Base-by-base conservation (phyloP, 92 coral and sea anemone species). In the Siderastrea radians region DNA sequence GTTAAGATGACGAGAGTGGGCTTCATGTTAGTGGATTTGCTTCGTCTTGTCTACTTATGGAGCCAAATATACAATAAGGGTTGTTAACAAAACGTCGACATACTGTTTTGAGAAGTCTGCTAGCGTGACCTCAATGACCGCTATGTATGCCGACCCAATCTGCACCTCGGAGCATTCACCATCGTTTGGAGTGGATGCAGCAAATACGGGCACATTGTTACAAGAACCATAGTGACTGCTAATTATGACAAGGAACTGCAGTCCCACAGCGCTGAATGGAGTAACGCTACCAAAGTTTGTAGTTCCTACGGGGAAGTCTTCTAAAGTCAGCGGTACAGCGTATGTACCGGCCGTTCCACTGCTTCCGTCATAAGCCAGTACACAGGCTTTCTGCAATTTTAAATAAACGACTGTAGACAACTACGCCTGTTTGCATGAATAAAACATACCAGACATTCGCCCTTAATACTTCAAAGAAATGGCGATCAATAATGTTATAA, bases 201-300 rank as follows among this genome's bases (percentile, higher is more conserved):
- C 75, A 58, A 90, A 90, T 7, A 66, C 67, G 1, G 93, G 93
- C 43, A 67, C 71, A 70, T 88, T 73, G 87, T 43, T 8, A 57
- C 93, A 90, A 64, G 91, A 46, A 2, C 76, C 84, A 48, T 58
- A 48, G 11, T 47, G 19, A 8, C 61, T 43, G 15, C 45, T 78
- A n/a, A 90, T 90, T 9, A 65, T 54, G 46, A 86, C 93, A 15
- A 90, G 88, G 59, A 90, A 90, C 80, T 90, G 93, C 1, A 90
- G 81, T 1, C 88, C 88, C 68, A 84, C 87, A 4, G 79, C 68
- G 45, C 90, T 84, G 79, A 92, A 92, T 7, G 93, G 95, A 46
- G 79, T 65, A 4, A 60, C 69, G 38, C 60, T 64, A 47, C 16
- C 58, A 78, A 89, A 89, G 54, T 81, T 74, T 13, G 78, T 70